Percentiles rank a stretch among this genome's conserved stretches.
Conservation (phyloP, 92 coral and sea anemone genomes). For the Paramuricea clavata region DNA sequence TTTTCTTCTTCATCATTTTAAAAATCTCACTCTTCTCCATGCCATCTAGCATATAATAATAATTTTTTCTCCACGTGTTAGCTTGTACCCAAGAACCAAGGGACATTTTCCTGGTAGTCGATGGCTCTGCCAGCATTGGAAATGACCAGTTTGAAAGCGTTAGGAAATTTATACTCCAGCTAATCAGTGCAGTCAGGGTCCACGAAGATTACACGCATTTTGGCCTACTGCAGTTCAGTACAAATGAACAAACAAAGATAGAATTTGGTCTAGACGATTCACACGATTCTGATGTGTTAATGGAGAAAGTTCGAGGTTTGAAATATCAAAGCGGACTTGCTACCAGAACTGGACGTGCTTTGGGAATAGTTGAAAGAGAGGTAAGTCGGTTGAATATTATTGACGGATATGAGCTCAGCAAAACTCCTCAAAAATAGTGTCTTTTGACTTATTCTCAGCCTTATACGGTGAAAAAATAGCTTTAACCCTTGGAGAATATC, state of each 20-base stretch:
- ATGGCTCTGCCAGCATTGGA: constrained; percentile 39
- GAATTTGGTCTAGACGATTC: constrained; percentile 42
- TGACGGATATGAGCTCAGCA: no score
- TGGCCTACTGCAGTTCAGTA: constrained; percentile 42
- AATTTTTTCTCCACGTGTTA: no score
- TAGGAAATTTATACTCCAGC: constrained; percentile 13
- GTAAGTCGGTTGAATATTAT: no score
- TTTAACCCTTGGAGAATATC: no score
- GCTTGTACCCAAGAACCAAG: constrained; percentile 33
- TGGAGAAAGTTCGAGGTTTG: constrained; percentile 12
- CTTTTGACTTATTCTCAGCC: no score
- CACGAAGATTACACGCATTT: constrained; percentile 42
- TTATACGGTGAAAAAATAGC: no score
- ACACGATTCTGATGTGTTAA: constrained; percentile 14
- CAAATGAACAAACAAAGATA: constrained; percentile 8
- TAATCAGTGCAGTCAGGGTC: constrained; percentile 17
- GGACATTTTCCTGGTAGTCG: constrained; percentile 40
- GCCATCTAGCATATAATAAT: no score
- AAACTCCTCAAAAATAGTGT: no score
- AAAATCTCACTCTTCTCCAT: no score
- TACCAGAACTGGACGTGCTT: background rate
- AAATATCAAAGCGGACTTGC: constrained; percentile 16
- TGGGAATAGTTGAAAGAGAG: constrained; percentile 28
- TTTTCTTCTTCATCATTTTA: no score
- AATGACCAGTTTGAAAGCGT: background rate